Conservation (phyloP, 1,140 invertebrate species). For the Drosophila dunni region DNA sequence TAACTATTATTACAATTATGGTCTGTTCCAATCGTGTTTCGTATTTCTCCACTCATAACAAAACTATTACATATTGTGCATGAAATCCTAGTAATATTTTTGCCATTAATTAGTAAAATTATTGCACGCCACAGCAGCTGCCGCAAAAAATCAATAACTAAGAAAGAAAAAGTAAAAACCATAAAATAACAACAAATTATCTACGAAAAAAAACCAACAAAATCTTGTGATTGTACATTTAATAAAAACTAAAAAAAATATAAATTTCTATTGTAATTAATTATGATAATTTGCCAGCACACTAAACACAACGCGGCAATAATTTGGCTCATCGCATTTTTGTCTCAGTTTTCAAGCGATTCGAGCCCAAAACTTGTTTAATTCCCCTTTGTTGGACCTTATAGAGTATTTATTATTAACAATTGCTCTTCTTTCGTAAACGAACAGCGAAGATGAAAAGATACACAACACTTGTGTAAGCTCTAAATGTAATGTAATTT, state of each 20-base stretch:
- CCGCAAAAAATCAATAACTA: constrained; percentile 40
- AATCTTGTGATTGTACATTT: constrained; percentile 82
- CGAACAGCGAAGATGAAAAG: not conserved
- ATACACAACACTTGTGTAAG: constrained; percentile 48
- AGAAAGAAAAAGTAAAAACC: constrained; percentile 49
- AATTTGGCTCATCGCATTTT: constrained; percentile 42
- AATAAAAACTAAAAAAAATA: constrained; percentile 61
- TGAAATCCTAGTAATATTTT: constrained; percentile 70
- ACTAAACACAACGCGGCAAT: constrained; percentile 34
- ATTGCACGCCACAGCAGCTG: constrained; percentile 59
- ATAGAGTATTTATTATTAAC: constrained; percentile 68
- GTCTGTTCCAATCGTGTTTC: constrained; percentile 60
- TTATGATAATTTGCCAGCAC: constrained; percentile 46
- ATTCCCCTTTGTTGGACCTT: constrained; percentile 43
- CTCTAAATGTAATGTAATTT: constrained; percentile 45
- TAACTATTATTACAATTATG: constrained; percentile 41
- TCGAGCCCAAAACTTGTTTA: constrained; percentile 45
- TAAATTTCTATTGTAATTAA: constrained; percentile 71
- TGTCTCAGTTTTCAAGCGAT: constrained; percentile 28
- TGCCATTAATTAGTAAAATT: constrained; percentile 77
- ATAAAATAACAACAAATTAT: constrained; percentile 29
- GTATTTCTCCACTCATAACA: constrained; percentile 36
- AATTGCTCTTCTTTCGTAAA: constrained; percentile 47
- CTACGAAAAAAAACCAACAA: constrained; percentile 35
- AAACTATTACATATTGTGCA: constrained; percentile 48